Conservation (phyloP, 2,888 invertebrate species). For the Hydrotaea diabolus region DNA sequence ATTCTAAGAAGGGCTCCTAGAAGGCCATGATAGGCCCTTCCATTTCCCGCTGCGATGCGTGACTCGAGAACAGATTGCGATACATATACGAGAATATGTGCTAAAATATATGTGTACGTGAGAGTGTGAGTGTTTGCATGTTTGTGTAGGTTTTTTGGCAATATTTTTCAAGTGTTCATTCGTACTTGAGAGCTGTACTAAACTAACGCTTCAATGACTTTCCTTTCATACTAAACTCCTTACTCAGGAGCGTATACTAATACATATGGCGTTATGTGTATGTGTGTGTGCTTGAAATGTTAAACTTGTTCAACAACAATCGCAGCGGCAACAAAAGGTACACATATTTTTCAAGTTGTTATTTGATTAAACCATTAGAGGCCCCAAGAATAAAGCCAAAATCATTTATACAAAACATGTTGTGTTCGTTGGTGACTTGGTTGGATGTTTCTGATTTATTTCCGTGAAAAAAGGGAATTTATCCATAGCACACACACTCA, state of each 20-base stretch:
- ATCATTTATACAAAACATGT: constrained; percentile 32
- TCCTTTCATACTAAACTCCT: constrained; percentile 50
- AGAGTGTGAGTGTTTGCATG: neutral
- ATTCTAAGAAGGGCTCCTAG: too few species aligned
- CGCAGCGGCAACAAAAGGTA: constrained; percentile 37
- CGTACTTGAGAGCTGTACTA: constrained; percentile 51
- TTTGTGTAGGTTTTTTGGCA: constrained; percentile 35
- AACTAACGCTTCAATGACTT: constrained; percentile 55
- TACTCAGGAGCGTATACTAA: too few species aligned
- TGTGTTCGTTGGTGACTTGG: too few species aligned
- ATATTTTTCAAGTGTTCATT: constrained; percentile 59
- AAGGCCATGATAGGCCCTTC: too few species aligned
- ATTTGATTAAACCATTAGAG: constrained; percentile 58
- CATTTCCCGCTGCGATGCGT: too few species aligned
- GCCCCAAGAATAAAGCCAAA: constrained; percentile 5
- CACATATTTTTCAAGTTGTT: constrained; percentile 42
- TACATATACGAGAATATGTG: too few species aligned
- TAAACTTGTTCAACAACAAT: constrained; percentile 42
- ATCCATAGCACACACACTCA: neutral
- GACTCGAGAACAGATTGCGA: too few species aligned
- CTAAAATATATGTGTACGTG: too few species aligned
- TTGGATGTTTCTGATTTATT: constrained; percentile 47
- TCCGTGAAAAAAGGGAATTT: neutral
- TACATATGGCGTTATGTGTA: too few species aligned
- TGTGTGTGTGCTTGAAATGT: constrained; percentile 9